Percentiles rank a stretch among this genome's conserved stretches.
Conservation (phyloP, 2,797 vertebrate genomes). For the Typhlichthys eigenmanni region DNA sequence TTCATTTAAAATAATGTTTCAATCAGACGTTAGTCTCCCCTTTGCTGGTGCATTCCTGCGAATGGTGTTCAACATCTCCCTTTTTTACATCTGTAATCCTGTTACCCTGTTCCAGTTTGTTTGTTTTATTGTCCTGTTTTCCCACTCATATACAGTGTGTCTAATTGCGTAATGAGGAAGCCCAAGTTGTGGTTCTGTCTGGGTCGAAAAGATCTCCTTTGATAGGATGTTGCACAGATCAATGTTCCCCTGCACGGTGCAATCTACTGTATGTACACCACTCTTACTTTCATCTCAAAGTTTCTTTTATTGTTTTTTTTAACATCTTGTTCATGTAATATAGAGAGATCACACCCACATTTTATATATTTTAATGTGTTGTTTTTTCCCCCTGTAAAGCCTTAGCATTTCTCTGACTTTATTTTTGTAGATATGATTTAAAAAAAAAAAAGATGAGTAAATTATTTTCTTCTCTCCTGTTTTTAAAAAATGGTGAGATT, state of each 20-base stretch:
- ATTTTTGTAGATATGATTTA: slow-evolving; percentile 82
- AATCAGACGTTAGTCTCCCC: not conserved
- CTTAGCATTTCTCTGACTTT: slow-evolving; percentile 76
- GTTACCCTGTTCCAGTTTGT: slow-evolving; percentile 21
- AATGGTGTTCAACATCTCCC: slow-evolving; percentile 16
- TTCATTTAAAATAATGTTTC: not conserved
- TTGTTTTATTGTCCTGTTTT: slow-evolving; percentile 19
- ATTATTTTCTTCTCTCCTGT: slow-evolving; percentile 79
- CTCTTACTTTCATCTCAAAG: slow-evolving; percentile 60
- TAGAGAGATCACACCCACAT: slow-evolving; percentile 72
- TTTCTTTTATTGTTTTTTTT: slow-evolving; percentile 24
- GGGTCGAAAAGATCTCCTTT: slow-evolving; percentile 32
- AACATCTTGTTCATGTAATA: slow-evolving; percentile 70
- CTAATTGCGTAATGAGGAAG: slow-evolving; percentile 25
- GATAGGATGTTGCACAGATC: slow-evolving; percentile 64
- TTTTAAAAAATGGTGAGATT: slow-evolving; percentile 72
- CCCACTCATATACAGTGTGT: slow-evolving; percentile 24
- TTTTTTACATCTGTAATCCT: slow-evolving; percentile 59
- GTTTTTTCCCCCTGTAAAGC: slow-evolving; percentile 73
- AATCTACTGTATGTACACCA: slow-evolving; percentile 78
- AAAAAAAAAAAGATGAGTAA: slow-evolving; percentile 69
- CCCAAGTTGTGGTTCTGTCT: slow-evolving; percentile 29
- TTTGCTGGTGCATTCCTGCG: slow-evolving; percentile 9
- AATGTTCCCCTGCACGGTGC: slow-evolving; percentile 66
- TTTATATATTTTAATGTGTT: slow-evolving; percentile 69